Percentiles rank a stretch among this genome's conserved stretches.
phyloP scores from a whole-genome alignment of 2,888 invertebrate genomes.

The Andrena dorsata region DNA sequence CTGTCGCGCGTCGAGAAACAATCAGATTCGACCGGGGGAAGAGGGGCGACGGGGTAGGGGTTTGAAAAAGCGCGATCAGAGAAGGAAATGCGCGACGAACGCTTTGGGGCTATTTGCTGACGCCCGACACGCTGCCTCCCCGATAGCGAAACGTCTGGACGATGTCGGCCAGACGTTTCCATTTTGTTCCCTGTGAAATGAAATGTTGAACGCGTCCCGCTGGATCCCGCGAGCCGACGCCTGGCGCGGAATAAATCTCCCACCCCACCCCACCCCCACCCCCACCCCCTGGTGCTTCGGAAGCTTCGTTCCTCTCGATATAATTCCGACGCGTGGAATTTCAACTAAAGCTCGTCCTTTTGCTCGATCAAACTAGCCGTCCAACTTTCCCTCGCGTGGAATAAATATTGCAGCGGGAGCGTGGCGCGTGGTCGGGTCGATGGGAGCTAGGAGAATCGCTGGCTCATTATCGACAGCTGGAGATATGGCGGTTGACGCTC shows the following conservation, averaged over 20 bases:
- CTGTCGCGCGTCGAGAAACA: conserved; percentile 44
- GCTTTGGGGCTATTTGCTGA: conserved; percentile 63
- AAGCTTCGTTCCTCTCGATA: conserved; percentile 28
- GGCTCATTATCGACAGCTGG: neutral
- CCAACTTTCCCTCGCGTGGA: too few relatives aligned
- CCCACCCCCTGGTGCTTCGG: conserved; percentile 13
- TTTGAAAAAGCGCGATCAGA: conserved; percentile 14
- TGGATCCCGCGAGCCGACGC: conserved; percentile 17
- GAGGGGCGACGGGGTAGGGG: neutral
- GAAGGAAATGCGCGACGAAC: conserved; percentile 44
- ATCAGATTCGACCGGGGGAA: conserved; percentile 40
- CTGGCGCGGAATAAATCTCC: conserved; percentile 40
- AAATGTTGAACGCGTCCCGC: conserved; percentile 47
- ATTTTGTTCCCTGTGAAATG: conserved; percentile 56
- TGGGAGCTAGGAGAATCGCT: neutral
- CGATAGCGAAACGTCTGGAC: conserved; percentile 59
- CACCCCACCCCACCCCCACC: too few relatives aligned
- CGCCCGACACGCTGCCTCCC: conserved; percentile 49
- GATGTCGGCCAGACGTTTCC: conserved; percentile 53
- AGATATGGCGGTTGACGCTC: neutral
- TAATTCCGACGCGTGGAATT: conserved; percentile 33
- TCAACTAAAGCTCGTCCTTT: neutral
- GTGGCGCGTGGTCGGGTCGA: neutral
- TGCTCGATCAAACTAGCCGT: neutral
- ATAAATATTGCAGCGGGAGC: too few relatives aligned